Evolutionary conservation across 1,140 invertebrate species (phyloP).

Genomic region (Drosophila willistoni): DNA sequence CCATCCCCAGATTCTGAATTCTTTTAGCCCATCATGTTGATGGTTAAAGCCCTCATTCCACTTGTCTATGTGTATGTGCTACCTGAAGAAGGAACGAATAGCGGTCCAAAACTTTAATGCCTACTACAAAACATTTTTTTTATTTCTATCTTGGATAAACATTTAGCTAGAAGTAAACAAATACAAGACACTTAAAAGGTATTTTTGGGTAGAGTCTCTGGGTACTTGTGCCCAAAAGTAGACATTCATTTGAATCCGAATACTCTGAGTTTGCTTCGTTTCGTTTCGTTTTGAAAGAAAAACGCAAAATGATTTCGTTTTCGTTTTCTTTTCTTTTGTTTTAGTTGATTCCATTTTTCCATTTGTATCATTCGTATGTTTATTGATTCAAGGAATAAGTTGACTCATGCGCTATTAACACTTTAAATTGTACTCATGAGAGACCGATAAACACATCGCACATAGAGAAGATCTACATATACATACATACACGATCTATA

Average conservation of each 20-base stretch:
- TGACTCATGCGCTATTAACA: constrained; percentile 77
- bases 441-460: constrained; percentile 27
- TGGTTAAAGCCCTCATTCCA: constrained; percentile 14
- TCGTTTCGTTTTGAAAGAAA: constrained; percentile 38
- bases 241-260: constrained; percentile 44
- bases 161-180: constrained; percentile 78
- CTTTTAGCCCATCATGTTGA: constrained; percentile 9
- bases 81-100: constrained; percentile 58
- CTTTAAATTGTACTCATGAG: constrained; percentile 62
- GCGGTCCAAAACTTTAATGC: constrained; percentile 73
- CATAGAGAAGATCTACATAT: neutral
- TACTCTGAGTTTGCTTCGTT: constrained; percentile 15
- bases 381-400: constrained; percentile 76
- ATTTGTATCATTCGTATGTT: constrained; percentile 48
- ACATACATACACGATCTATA: too few relatives aligned
- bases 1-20: neutral
- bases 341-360: constrained; percentile 9
- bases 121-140: constrained; percentile 67
- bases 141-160: constrained; percentile 74
- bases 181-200: constrained; percentile 78
- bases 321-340: constrained; percentile 15
- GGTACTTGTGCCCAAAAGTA: constrained; percentile 75
- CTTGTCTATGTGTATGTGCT: constrained; percentile 40
- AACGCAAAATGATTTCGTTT: constrained; percentile 67
- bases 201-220: constrained; percentile 66